These are phyloP conservation scores for Microtus montanus DNA, from an alignment of 2,113 vertebrate genomes.

Conservation along the genomic window DNA sequence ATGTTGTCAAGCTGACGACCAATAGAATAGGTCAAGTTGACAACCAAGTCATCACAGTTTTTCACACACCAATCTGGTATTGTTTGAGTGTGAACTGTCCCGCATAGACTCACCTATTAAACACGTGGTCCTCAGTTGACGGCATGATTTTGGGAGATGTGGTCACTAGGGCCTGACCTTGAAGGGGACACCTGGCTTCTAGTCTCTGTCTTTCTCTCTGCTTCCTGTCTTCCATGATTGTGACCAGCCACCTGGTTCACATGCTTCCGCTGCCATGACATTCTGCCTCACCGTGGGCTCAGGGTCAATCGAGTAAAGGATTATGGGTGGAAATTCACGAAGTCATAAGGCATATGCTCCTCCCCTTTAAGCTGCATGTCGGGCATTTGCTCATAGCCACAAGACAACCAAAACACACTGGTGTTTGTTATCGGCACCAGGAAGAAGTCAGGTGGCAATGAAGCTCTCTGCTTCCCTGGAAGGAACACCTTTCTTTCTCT, in stretches of 20 bases:
- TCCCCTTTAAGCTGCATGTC: neutral
- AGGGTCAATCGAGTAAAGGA: neutral
- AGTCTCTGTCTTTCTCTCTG: neutral
- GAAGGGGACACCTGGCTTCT: neutral
- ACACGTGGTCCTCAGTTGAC: neutral
- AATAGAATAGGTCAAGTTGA: neutral
- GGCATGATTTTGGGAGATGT: neutral
- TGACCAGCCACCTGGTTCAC: too few relatives aligned
- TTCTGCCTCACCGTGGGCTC: too few relatives aligned
- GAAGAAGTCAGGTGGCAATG: neutral
- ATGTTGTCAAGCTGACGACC: neutral
- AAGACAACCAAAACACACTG: neutral
- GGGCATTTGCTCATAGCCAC: neutral
- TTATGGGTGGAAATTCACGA: neutral
- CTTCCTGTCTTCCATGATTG: neutral
- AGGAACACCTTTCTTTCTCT: neutral
- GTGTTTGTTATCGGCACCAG: neutral
- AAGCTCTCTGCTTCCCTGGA: neutral
- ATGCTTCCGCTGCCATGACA: neutral
- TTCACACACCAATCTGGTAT: neutral
- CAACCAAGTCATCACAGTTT: neutral
- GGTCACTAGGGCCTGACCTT: neutral
- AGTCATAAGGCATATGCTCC: neutral
- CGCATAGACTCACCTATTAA: neutral
- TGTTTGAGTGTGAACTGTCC: neutral